phyloP scores from a whole-genome alignment of 2,797 vertebrate species.

The Gambelia wislizenii region DNA sequence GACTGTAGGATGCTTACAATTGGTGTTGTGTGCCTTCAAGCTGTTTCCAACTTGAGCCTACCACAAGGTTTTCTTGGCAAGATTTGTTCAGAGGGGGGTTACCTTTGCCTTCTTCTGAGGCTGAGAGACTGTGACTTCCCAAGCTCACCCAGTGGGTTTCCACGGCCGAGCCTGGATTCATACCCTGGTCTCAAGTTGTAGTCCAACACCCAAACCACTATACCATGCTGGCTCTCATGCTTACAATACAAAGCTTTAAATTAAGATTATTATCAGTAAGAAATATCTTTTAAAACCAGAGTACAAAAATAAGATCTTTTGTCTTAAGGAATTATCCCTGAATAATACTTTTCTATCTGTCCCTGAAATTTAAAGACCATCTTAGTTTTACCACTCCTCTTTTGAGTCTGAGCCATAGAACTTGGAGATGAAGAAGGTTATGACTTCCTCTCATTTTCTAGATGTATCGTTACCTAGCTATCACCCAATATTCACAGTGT shows the following conservation, averaged over 20 bases:
- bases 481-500: background rate
- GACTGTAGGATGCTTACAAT: background rate
- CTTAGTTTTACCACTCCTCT: background rate
- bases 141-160: too few species aligned
- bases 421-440: background rate
- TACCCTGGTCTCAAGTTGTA: too few species aligned
- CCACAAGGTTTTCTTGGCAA: too few species aligned
- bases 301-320: conserved; percentile 1
- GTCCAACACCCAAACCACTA: too few species aligned
- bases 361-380: background rate
- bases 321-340: background rate
- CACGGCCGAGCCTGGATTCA: too few species aligned
- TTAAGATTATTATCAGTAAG: background rate
- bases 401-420: background rate
- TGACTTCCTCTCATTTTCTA: background rate
- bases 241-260: background rate
- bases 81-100: too few species aligned
- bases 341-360: background rate
- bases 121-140: too few species aligned
- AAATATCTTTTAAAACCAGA: background rate
- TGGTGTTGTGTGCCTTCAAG: too few species aligned
- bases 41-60: too few species aligned
- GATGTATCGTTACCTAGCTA: background rate
- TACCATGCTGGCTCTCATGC: background rate
- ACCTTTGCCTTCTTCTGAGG: too few species aligned